Evolutionary conservation across 1,140 invertebrate species (phyloP).

Genomic region (Drosophila kohkoa): DNA sequence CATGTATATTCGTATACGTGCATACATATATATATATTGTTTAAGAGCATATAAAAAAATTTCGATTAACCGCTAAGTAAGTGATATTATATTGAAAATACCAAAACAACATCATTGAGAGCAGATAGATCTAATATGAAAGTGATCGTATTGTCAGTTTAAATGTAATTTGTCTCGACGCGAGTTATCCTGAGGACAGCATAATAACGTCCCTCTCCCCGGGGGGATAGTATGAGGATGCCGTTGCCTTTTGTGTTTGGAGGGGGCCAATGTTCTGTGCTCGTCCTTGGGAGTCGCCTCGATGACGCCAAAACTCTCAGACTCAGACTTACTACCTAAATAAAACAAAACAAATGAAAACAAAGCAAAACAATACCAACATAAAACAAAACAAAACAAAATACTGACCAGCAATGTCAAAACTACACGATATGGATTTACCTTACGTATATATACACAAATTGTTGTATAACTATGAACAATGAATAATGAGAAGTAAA

Average conservation of each 20-base stretch:
- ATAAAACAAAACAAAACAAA: slow-evolving; percentile 14
- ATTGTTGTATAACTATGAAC: slow-evolving; percentile 56
- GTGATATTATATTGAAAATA: slow-evolving; percentile 24
- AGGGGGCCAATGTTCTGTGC: slow-evolving; percentile 49
- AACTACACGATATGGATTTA: slow-evolving; percentile 24
- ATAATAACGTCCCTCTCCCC: slow-evolving; percentile 20
- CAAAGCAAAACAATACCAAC: neutral
- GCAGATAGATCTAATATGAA: slow-evolving; percentile 4
- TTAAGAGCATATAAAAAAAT: slow-evolving; percentile 71
- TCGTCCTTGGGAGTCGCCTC: slow-evolving; percentile 33
- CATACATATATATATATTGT: slow-evolving; percentile 46
- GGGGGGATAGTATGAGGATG: slow-evolving; percentile 72
- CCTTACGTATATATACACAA: slow-evolving; percentile 36
- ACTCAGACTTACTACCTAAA: slow-evolving; percentile 50
- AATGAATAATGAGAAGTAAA: slow-evolving; percentile 45
- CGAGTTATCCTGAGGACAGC: slow-evolving; percentile 4
- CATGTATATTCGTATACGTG: slow-evolving; percentile 35
- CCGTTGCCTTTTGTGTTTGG: slow-evolving; percentile 54
- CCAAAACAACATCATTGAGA: slow-evolving; percentile 5
- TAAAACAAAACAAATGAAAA: slow-evolving; percentile 4
- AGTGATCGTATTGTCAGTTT: slow-evolving; percentile 45
- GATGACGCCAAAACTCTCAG: slow-evolving; percentile 48
- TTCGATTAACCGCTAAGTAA: slow-evolving; percentile 62
- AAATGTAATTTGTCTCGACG: slow-evolving; percentile 4
- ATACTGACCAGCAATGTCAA: slow-evolving; percentile 55